Conservation (phyloP, 2,113 vertebrate species). For the Stigmatopora argus region DNA sequence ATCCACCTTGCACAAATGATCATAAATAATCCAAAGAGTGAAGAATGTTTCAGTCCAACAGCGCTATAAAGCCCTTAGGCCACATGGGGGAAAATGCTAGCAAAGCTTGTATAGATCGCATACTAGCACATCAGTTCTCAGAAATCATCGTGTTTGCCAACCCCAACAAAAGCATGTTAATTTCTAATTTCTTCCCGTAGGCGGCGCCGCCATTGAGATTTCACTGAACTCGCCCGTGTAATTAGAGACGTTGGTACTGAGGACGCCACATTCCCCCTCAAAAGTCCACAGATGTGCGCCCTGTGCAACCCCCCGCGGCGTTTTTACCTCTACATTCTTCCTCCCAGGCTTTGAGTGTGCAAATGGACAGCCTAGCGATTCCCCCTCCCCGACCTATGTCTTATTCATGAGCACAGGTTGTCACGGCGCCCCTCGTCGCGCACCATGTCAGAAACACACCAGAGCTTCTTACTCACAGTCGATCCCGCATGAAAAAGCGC, state of each 20-base stretch:
- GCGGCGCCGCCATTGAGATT: not conserved
- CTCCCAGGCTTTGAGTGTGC: conserved; percentile 63
- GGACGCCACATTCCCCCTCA: conserved; percentile 44
- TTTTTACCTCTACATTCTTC: conserved; percentile 46
- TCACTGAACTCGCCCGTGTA: conserved; percentile 12
- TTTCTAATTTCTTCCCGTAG: not conserved
- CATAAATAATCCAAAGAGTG: not conserved
- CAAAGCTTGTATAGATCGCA: not conserved
- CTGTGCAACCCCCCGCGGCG: conserved; percentile 25
- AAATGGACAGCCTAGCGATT: conserved; percentile 58
- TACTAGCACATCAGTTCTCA: not conserved
- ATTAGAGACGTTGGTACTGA: conserved; percentile 20
- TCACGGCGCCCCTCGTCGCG: conserved; percentile 51
- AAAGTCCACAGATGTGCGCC: conserved; percentile 25
- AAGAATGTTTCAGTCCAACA: not conserved
- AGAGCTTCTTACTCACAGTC: conserved; percentile 32
- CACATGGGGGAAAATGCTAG: not conserved
- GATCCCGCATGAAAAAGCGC: conserved; percentile 19
- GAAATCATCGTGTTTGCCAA: not conserved
- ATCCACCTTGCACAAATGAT: not conserved
- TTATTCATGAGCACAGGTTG: conserved; percentile 69
- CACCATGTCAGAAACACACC: conserved; percentile 56
- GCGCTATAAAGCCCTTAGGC: not conserved
- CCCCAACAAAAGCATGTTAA: not conserved
- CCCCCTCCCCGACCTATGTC: conserved; percentile 49